Conservation (phyloP, 1,140 invertebrate genomes). For the Stegodyphus mimosarum region DNA sequence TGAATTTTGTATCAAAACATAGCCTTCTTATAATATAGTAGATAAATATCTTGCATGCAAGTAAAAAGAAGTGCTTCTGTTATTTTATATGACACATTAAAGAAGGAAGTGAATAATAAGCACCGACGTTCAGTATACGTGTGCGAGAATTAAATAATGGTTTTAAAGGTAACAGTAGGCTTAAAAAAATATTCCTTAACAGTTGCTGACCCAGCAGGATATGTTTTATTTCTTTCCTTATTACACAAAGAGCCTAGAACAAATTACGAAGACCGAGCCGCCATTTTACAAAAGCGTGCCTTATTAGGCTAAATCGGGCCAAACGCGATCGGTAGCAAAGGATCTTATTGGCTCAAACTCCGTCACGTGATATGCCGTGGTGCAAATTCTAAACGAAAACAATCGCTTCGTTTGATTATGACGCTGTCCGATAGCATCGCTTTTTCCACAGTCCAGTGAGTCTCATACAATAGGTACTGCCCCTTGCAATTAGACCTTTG, state of each 20-base stretch:
- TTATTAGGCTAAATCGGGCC: constrained; percentile 56
- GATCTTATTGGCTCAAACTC: constrained; percentile 13
- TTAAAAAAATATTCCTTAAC: too few relatives aligned
- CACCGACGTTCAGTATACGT: too few relatives aligned
- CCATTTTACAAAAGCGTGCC: constrained; percentile 49
- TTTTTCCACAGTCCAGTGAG: constrained; percentile 44
- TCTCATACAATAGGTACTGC: constrained; percentile 32
- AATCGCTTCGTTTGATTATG: constrained; percentile 45
- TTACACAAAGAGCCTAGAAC: constrained; percentile 3
- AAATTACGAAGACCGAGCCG: constrained; percentile 1
- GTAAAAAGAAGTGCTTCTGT: too few relatives aligned
- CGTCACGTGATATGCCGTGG: constrained; percentile 41
- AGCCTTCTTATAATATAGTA: too few relatives aligned
- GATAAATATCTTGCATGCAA: too few relatives aligned
- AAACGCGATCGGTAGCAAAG: constrained; percentile 34
- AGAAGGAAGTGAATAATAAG: too few relatives aligned
- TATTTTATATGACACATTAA: too few relatives aligned
- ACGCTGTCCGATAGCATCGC: constrained; percentile 42
- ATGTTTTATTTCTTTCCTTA: constrained; percentile 25
- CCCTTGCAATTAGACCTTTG: constrained; percentile 53
- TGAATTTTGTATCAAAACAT: too few relatives aligned
- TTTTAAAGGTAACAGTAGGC: too few relatives aligned
- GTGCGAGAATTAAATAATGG: too few relatives aligned
- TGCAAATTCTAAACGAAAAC: constrained; percentile 46
- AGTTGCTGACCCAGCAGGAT: neutral